Percentiles rank a stretch among this genome's conserved stretches.
Evolutionary conservation across 2,113 vertebrate genomes (phyloP).

Genomic region (Grammomys surdaster): DNA sequence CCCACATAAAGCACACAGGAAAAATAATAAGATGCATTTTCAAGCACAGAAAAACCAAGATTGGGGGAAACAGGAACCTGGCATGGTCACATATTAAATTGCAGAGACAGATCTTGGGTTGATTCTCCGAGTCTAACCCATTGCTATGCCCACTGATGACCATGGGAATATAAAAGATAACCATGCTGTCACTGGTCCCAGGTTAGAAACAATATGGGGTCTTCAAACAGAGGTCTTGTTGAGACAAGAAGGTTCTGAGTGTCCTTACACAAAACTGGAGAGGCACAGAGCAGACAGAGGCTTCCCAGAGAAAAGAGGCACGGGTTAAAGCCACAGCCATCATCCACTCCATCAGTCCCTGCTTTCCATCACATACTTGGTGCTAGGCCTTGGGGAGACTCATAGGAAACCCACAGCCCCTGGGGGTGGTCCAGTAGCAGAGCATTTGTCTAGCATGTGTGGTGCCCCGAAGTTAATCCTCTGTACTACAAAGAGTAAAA

Average conservation of each 20-base stretch:
- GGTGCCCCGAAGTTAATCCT: not conserved
- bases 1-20: not conserved
- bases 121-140: not conserved
- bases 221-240: not conserved
- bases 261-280: constrained; percentile 13
- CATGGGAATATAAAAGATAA: not conserved
- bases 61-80: not conserved
- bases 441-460: not conserved
- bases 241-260: not conserved
- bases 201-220: not conserved
- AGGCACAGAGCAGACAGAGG: not conserved
- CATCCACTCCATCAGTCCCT: not conserved
- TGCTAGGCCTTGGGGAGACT: not conserved
- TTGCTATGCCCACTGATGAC: accelerated
- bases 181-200: not conserved
- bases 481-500: not conserved
- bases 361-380: not conserved
- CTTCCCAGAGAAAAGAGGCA: not conserved
- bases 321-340: not conserved
- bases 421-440: not conserved
- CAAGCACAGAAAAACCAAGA: constrained; percentile 2
- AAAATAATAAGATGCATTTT: not conserved
- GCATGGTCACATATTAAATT: too few species aligned
- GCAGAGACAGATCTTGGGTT: not conserved
- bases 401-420: not conserved